Evolutionary conservation across 2,888 invertebrate genomes (phyloP), one percentile per base, ranked within the genome.

Genomic region (Acrobeloides nanus): DNA sequence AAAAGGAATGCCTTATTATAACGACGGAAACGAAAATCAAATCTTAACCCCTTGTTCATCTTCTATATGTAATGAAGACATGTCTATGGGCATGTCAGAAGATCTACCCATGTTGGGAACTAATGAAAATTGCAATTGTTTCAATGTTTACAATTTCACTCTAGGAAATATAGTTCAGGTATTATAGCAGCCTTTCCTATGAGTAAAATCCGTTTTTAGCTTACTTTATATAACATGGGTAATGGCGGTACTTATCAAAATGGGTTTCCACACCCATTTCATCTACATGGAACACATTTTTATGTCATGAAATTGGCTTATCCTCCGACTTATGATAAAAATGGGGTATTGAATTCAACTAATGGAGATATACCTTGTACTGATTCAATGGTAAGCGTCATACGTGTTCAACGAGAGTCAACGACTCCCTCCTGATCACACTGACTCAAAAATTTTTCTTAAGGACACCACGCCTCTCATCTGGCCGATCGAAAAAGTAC

Each of bases 201-300:
- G n/a, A n/a, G n/a, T n/a, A n/a, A n/a, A n/a, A n/a, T n/a, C n/a
- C n/a, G n/a, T n/a, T 15, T 47, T 20, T 27, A 64, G 56, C 38
- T 68, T 37, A 67, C 63, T 17, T 49, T 68, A 6, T 68, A 60
- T 51, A 68, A 68, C 47, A 68, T 68, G 68, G 68, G 68, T 8
- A 43, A 62, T 4, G 66, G 65, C 4, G 65, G 63, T 0, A 55
- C 51, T 6, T 47, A 53, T 35, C 59, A 57, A 1, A 57, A 55
- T 7, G 67, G 67, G 10, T 67, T 61, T 40, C 58, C 62, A 0
- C 69, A 69, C 47, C 69, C 69, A 4, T 55, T 69, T 32, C 69
- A 69, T 48, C 42, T 70, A 1, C 69, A 69, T 46, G 67, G 68
- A 10, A 57, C 57, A 7, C 69, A 66, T 43, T 70, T 64, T 42